Evolutionary conservation across 2,797 vertebrate species (phyloP).

Genomic region (Microchirus variegatus): DNA sequence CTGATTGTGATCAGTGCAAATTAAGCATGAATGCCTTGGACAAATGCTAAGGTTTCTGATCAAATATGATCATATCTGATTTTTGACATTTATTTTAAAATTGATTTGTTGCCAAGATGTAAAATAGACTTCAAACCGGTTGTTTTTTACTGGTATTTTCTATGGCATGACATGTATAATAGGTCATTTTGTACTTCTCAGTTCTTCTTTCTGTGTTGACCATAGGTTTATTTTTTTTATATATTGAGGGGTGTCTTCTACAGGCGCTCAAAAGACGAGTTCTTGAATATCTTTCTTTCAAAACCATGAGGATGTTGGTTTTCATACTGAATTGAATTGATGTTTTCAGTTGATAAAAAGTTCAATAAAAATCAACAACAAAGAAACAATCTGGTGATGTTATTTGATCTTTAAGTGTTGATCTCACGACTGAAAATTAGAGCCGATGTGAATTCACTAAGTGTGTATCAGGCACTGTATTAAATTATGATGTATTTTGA

Average conservation of each 20-base stretch:
- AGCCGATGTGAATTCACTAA: background rate
- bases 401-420: background rate
- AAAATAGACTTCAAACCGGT: slow-evolving; percentile 21
- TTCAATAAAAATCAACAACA: slow-evolving; percentile 10
- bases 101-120: slow-evolving; percentile 37
- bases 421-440: background rate
- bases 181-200: slow-evolving; percentile 28
- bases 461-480: too few species aligned
- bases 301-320: slow-evolving; percentile 30
- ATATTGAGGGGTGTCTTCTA: slow-evolving; percentile 41
- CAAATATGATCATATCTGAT: slow-evolving; percentile 2
- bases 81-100: slow-evolving; percentile 38
- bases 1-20: slow-evolving; percentile 25
- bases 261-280: slow-evolving; percentile 19
- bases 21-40: slow-evolving; percentile 9
- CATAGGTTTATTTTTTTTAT: slow-evolving; percentile 34
- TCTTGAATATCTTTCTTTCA: slow-evolving; percentile 41
- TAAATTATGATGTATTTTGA: too few species aligned
- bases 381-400: slow-evolving; percentile 10
- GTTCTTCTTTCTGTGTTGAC: slow-evolving; percentile 14
- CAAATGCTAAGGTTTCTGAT: slow-evolving; percentile 13
- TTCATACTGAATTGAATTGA: slow-evolving; percentile 41
- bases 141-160: slow-evolving; percentile 54
- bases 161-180: slow-evolving; percentile 20
- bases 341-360: slow-evolving; percentile 53